Percentiles rank a stretch among this genome's conserved stretches.
Conservation (phyloP, 1,140 invertebrate species). For the Venustaconcha ellipsiformis region DNA sequence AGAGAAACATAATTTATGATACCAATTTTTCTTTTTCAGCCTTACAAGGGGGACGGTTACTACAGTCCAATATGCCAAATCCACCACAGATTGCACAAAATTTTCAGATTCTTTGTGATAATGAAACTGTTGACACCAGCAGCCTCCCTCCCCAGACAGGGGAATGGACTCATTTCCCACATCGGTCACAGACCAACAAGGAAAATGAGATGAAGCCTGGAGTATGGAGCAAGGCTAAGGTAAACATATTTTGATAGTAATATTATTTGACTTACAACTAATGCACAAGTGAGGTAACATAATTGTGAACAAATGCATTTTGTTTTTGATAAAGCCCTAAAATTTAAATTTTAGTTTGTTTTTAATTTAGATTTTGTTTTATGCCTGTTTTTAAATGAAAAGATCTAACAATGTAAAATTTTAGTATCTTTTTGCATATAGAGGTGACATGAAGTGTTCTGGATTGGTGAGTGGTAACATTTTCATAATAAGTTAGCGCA, state of each 20-base stretch:
- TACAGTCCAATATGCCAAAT: slow-evolving; percentile 8
- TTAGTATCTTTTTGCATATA: no score
- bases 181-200: slow-evolving; percentile 41
- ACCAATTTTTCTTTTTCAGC: not conserved
- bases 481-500: no score
- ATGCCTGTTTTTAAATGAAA: no score
- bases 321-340: not conserved
- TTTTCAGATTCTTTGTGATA: slow-evolving; percentile 50
- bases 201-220: slow-evolving; percentile 67
- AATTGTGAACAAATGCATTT: not conserved
- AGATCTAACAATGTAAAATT: no score
- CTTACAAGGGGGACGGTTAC: slow-evolving; percentile 5
- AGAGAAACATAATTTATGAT: not conserved
- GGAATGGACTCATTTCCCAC: slow-evolving; percentile 51
- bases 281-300: not conserved
- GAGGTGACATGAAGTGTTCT: no score
- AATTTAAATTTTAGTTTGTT: no score
- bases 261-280: not conserved
- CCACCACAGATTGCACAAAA: slow-evolving; percentile 25
- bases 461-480: no score
- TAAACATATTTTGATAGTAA: slow-evolving; percentile 16
- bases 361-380: no score
- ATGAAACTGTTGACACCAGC: slow-evolving; percentile 45
- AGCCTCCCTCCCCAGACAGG: slow-evolving; percentile 43
- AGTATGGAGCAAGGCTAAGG: slow-evolving; percentile 62